These are phyloP conservation scores for Mactromeris polynyma DNA, from an alignment of 2,888 invertebrate species.

Conservation along the genomic window DNA sequence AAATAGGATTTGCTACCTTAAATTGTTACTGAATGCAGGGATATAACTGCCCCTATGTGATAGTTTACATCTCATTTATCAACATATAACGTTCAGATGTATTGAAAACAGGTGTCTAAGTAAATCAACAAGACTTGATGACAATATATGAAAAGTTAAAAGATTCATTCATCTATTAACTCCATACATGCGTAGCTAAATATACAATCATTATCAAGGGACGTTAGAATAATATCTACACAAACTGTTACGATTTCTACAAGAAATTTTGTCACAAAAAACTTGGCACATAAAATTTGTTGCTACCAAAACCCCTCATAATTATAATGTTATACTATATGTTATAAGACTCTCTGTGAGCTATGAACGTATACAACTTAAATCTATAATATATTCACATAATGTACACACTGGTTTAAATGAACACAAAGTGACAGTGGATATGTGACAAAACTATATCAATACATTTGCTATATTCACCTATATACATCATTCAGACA, in stretches of 20 bases:
- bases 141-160: neutral
- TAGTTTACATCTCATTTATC: no score
- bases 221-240: neutral
- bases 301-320: constrained; percentile 6
- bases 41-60: no score
- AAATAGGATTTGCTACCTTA: no score
- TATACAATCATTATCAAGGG: neutral
- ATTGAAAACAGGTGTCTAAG: neutral
- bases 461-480: neutral
- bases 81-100: neutral
- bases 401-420: neutral
- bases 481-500: neutral
- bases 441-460: neutral
- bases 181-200: constrained; percentile 14
- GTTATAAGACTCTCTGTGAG: neutral
- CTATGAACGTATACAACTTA: neutral
- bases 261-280: constrained; percentile 1
- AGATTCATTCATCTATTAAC: neutral
- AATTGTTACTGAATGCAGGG: no score
- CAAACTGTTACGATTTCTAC: neutral
- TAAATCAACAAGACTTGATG: neutral
- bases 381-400: neutral
- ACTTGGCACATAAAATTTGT: constrained; percentile 14
- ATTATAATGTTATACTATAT: neutral
- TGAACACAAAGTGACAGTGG: constrained; percentile 11